phyloP scores from a whole-genome alignment of 2,888 invertebrate species.

The Macrosiphum euphorbiae region DNA sequence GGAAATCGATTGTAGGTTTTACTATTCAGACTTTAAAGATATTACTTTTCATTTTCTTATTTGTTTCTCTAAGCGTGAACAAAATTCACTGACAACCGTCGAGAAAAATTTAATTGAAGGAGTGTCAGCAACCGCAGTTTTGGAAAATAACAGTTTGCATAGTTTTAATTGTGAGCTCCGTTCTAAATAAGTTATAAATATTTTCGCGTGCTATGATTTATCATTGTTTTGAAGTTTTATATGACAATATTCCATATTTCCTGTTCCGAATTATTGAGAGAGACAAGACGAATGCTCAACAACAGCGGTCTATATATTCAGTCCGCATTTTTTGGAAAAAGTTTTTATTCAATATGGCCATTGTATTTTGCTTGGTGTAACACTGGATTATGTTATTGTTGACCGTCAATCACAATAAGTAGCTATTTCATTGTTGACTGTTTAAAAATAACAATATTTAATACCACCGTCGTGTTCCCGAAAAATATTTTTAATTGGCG shows the following conservation, averaged over 20 bases:
- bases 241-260: not conserved
- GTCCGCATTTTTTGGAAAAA: not conserved
- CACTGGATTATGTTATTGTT: not conserved
- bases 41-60: not conserved
- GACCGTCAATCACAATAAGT: not conserved
- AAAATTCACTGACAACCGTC: not conserved
- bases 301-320: not conserved
- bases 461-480: not conserved
- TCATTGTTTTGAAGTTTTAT: not conserved
- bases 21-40: not conserved
- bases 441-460: not conserved
- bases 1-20: not conserved
- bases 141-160: not conserved
- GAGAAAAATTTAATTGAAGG: not conserved
- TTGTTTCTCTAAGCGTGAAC: not conserved
- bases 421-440: not conserved
- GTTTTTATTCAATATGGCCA: not conserved
- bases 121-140: not conserved
- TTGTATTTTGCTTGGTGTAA: no score
- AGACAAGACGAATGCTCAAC: not conserved
- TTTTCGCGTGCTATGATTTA: no score
- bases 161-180: not conserved
- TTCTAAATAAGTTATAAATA: not conserved
- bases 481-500: not conserved
- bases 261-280: not conserved